Evolutionary conservation across 2,113 vertebrate genomes (phyloP).

Genomic region (Caracal caracal): DNA sequence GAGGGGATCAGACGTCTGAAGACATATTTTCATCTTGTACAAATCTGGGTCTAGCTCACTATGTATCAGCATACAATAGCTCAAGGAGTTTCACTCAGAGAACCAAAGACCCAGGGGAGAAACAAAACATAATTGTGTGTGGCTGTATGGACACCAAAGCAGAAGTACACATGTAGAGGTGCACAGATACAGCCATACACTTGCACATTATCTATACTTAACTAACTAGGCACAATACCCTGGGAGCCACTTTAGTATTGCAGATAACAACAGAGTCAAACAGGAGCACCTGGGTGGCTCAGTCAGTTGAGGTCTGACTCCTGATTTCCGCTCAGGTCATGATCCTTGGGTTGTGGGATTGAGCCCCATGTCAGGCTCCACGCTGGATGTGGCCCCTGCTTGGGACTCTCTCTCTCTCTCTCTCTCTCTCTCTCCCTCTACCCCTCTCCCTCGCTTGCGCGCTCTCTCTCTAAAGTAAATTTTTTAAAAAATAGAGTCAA

Average conservation of each 20-base stretch:
- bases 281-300: too few species aligned
- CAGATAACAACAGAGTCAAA: neutral
- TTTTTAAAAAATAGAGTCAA: constrained; percentile 5
- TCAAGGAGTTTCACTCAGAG: neutral
- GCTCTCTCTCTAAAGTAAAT: too few species aligned
- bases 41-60: neutral
- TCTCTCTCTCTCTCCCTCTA: too few species aligned
- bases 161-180: neutral
- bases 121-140: neutral
- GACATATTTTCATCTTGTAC: neutral
- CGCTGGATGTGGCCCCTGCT: too few species aligned
- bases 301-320: too few species aligned
- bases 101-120: neutral
- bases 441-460: neutral
- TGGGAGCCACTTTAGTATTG: neutral
- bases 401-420: too few species aligned
- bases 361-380: too few species aligned
- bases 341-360: too few species aligned
- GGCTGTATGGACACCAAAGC: neutral
- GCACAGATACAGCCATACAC: neutral
- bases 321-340: too few species aligned
- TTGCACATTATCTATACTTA: neutral
- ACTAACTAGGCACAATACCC: neutral
- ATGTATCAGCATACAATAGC: neutral
- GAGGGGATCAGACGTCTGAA: neutral